Conservation (phyloP, 2,888 invertebrate genomes). For the Trichogramma evanescens region DNA sequence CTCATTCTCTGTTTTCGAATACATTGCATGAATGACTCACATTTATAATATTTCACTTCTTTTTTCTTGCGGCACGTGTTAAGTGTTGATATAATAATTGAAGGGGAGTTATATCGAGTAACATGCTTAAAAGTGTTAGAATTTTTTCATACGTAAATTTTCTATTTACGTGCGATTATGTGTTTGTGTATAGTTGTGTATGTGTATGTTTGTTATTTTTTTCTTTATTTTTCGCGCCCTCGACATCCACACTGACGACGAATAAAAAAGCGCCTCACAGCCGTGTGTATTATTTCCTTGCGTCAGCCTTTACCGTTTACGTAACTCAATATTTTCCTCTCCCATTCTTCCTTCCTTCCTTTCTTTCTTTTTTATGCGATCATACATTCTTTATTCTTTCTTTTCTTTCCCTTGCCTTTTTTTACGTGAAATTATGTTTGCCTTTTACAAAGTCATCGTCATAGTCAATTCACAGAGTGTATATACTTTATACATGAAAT, state of each 20-base stretch:
- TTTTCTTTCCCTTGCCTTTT: too few species aligned
- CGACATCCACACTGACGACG: conserved; percentile 10
- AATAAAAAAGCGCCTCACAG: conserved; percentile 29
- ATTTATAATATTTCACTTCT: too few species aligned
- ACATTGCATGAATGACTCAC: too few species aligned
- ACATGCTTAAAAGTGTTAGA: background rate
- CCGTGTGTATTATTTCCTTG: conserved; percentile 25
- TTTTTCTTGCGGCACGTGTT: too few species aligned
- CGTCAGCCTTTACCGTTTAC: conserved; percentile 16
- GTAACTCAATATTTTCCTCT: background rate
- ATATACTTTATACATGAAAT: too few species aligned
- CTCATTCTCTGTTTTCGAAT: too few species aligned
- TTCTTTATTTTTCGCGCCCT: conserved; percentile 12
- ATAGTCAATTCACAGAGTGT: too few species aligned
- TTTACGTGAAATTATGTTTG: too few species aligned
- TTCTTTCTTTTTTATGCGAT: background rate
- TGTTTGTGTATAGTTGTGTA: background rate
- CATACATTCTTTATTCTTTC: too few species aligned
- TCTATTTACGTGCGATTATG: background rate
- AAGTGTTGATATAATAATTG: too few species aligned
- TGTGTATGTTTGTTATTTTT: background rate
- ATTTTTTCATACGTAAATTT: too few species aligned
- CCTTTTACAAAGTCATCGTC: too few species aligned
- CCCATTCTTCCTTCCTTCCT: conserved; percentile 2
- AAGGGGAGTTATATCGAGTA: background rate